Evolutionary conservation across 2,797 vertebrate genomes (phyloP), one percentile per base, ranked within the genome.

Genomic region (Liasis olivaceus): DNA sequence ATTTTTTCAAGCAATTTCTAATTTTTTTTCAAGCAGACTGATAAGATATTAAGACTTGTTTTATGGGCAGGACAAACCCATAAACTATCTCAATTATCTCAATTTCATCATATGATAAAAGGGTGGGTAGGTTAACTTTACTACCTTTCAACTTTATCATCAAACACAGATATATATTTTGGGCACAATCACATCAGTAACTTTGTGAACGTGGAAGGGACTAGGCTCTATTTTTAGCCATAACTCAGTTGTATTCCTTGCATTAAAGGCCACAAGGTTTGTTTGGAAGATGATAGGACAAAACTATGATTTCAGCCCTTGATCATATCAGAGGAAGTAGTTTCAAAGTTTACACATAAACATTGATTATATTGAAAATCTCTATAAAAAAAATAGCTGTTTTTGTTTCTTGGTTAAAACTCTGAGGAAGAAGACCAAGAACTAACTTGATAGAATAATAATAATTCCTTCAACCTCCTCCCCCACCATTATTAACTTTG

Each of bases 391-490:
- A 69, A 26, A 31, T 15, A 36, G 2, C 14, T 88, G 15, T 26
- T 28, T 62, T 90, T 63, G 87, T 69, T 81, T 12, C n/a, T 87
- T 87, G 58, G 66, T 63, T 93, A 56, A 87, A 90, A 87, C 36
- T 87, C n/a, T 81, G 62, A 36, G 11, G 56, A 81, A n/a, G 58
- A 85, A 56, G 42, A 54, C 69, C 51, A 91, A 91, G 69, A 62
- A 85, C 60, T 60, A 89, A 88, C 89, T 69, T 93, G 92, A 91
- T 87, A 88, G 26, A 62, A 91, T 85, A 77, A 91, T 85, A 86
- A 92, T 89, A 91, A 88, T 93, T 87, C 85, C 22, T 63, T 28
- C 64, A 87, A 36, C 66, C n/a, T 69, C 17, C 15, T 20, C 89
- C 4, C 36, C 60, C 69, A 90, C 62, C 89, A 87, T 87, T 58